Evolutionary conservation across 2,797 vertebrate species (phyloP).

Genomic region (Amblyopsis hoosieri): DNA sequence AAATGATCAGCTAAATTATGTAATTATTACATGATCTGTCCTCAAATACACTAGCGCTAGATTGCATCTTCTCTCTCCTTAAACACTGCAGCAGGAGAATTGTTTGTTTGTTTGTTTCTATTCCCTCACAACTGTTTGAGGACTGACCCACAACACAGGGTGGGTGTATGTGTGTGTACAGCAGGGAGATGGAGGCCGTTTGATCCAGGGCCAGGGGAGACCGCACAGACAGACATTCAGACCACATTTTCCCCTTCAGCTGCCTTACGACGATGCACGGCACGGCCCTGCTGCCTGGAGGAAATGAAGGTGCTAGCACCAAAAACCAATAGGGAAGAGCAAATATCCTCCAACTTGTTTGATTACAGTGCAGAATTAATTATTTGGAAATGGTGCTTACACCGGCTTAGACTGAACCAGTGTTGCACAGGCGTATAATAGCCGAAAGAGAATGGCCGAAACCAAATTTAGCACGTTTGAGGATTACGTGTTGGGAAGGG

Average conservation of each 20-base stretch:
- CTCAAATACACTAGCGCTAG: no score
- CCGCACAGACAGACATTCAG: constrained; percentile 56
- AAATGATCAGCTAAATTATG: constrained; percentile 17
- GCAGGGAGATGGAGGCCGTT: constrained; percentile 36
- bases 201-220: constrained; percentile 69
- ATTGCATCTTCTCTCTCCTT: no score
- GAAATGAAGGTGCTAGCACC: constrained; percentile 45
- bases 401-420: no score
- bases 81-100: no score
- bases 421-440: no score
- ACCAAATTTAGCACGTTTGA: background rate
- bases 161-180: constrained; percentile 17
- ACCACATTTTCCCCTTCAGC: constrained; percentile 47
- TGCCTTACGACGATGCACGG: constrained; percentile 62
- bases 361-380: constrained; percentile 35
- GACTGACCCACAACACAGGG: no score
- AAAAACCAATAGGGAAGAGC: constrained; percentile 54
- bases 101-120: no score
- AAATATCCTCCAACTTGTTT: constrained; percentile 41
- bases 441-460: background rate
- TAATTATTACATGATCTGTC: no score
- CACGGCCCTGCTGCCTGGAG: constrained; percentile 68
- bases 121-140: no score
- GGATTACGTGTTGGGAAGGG: constrained; percentile 4
- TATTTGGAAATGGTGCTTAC: constrained; percentile 7